Conservation (phyloP, 2,888 invertebrate genomes). For the Eueremaeus valkanovi region DNA sequence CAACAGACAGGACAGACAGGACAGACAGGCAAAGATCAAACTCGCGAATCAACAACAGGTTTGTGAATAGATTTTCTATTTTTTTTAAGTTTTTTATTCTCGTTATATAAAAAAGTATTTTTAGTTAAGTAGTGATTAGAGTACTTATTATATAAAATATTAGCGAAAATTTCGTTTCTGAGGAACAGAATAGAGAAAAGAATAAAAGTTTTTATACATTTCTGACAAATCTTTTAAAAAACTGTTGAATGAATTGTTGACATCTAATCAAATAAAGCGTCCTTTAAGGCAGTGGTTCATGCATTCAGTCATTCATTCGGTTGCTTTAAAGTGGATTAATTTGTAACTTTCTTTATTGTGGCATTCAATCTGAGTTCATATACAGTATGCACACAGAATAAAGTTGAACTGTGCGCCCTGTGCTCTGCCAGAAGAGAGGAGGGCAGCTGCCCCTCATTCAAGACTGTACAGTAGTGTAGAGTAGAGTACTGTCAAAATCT, state of each 20-base stretch:
- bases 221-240: background rate
- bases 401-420: background rate
- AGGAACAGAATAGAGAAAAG: no score
- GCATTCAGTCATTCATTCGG: constrained; percentile 21
- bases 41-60: background rate
- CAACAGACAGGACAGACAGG: background rate
- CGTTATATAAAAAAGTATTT: no score
- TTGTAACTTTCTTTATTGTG: constrained; percentile 18
- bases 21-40: background rate
- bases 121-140: background rate
- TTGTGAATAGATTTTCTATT: background rate
- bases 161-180: background rate
- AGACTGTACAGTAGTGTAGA: no score
- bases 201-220: constrained; percentile 9
- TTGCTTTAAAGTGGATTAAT: constrained; percentile 25
- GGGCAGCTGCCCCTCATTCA: constrained; percentile 18
- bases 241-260: background rate
- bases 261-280: background rate
- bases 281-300: background rate
- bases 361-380: background rate
- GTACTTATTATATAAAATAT: background rate
- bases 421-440: no score
- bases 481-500: constrained; percentile 28
- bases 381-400: background rate
- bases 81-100: background rate